These are phyloP conservation scores for Rhynchotus rufescens DNA, from an alignment of 2,797 vertebrate genomes.

Conservation along the genomic window DNA sequence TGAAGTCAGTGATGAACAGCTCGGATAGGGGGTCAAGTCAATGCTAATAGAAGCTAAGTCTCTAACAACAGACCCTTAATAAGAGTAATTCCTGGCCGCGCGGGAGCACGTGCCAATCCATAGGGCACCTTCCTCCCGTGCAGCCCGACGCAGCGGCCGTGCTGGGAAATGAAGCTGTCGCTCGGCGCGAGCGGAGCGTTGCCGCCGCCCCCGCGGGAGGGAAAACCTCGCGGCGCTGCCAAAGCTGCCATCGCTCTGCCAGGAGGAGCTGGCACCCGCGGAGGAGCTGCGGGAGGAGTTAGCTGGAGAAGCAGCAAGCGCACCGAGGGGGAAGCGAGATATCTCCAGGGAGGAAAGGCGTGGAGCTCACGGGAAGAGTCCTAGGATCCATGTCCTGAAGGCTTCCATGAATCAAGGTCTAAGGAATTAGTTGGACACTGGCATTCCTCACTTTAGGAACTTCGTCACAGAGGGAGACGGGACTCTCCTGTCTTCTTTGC, in stretches of 20 bases:
- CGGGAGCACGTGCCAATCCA: neutral
- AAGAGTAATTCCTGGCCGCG: slow-evolving; percentile 41
- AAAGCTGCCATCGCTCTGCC: slow-evolving; percentile 28
- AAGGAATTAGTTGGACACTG: fast-evolving
- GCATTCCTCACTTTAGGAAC: neutral
- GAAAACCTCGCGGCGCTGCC: neutral
- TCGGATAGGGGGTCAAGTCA: neutral
- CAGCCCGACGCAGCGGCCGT: neutral
- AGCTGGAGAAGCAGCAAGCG: neutral
- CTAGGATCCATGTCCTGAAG: neutral
- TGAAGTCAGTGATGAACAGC: slow-evolving; percentile 36
- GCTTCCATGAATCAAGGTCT: neutral
- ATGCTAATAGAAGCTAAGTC: neutral
- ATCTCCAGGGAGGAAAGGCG: neutral
- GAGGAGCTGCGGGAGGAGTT: slow-evolving; percentile 32
- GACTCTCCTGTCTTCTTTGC: neutral
- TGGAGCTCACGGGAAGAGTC: neutral
- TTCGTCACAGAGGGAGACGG: neutral
- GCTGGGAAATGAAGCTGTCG: neutral
- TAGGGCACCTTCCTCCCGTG: neutral
- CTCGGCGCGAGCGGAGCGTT: neutral
- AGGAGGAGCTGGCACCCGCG: slow-evolving; percentile 12
- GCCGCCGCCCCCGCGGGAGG: neutral
- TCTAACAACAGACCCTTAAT: slow-evolving; percentile 38
- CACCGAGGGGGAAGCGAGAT: neutral